Conservation (phyloP, 1,140 invertebrate genomes). For the Trichoplusia ni region DNA sequence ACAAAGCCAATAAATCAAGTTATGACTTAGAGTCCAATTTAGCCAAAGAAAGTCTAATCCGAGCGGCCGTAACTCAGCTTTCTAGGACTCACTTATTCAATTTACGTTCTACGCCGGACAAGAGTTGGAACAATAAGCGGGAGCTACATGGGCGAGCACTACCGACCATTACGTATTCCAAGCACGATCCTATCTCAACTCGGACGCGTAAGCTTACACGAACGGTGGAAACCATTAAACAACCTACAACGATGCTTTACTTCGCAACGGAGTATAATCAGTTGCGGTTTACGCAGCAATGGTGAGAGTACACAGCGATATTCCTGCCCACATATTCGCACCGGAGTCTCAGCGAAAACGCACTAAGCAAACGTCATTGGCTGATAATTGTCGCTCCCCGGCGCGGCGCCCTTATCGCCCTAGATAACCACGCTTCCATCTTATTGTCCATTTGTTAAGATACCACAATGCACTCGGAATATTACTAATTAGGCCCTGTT, state of each 20-base stretch:
- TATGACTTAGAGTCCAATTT: conserved; percentile 34
- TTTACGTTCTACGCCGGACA: conserved; percentile 62
- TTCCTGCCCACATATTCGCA: not conserved
- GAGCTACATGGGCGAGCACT: conserved; percentile 71
- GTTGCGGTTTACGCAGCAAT: conserved; percentile 19
- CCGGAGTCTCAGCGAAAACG: conserved; percentile 39
- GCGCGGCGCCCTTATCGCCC: conserved; percentile 70
- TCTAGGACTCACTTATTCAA: conserved; percentile 53
- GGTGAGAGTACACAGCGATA: conserved; percentile 28
- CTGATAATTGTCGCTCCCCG: conserved; percentile 74
- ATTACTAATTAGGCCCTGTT: conserved; percentile 80
- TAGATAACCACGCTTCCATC: conserved; percentile 76
- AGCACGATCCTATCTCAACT: conserved; percentile 55
- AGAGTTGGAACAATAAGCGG: conserved; percentile 66
- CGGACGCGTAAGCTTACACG: conserved; percentile 21
- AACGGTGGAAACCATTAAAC: not conserved
- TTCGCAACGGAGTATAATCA: not conserved
- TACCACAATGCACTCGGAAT: conserved; percentile 78
- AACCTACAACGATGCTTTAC: conserved; percentile 7
- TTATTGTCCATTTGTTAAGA: conserved; percentile 72
- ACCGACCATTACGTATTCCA: conserved; percentile 76
- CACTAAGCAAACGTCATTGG: conserved; percentile 55
- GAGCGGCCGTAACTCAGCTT: conserved; percentile 32
- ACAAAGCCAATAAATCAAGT: conserved; percentile 25
- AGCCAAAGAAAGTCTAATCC: conserved; percentile 30